These are phyloP conservation scores for Apogon hyalosoma DNA, from an alignment of 2,797 vertebrate genomes.

Conservation along the genomic window DNA sequence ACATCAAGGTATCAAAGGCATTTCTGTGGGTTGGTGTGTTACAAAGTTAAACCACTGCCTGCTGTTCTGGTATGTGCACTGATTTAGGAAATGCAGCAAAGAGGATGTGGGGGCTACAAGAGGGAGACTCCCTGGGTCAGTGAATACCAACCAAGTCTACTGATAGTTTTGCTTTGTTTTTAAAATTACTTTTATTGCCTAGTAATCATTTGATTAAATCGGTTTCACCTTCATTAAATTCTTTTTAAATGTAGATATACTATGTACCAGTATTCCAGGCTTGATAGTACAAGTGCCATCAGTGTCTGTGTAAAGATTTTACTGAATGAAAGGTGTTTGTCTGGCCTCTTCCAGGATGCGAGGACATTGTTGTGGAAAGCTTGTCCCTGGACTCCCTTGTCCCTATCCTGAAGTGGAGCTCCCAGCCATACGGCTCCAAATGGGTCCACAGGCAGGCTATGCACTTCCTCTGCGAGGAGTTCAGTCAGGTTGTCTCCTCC, in stretches of 20 bases:
- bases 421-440: conserved; percentile 97
- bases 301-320: neutral
- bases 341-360: conserved; percentile 88
- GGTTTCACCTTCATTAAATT: neutral
- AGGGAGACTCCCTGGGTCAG: conserved; percentile 58
- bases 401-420: conserved; percentile 98
- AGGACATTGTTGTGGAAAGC: conserved; percentile 98
- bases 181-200: conserved; percentile 5
- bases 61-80: conserved; percentile 83
- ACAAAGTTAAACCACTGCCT: conserved; percentile 79
- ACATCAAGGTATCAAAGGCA: conserved; percentile 82
- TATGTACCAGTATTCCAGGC: neutral
- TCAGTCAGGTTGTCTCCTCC: conserved; percentile 95
- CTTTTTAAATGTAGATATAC: neutral
- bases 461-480: conserved; percentile 99
- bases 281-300: neutral
- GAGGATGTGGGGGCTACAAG: conserved; percentile 69
- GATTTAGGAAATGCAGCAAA: conserved; percentile 73
- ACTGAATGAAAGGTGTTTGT: conserved; percentile 5
- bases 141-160: conserved; percentile 60
- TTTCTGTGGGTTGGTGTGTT: conserved; percentile 80
- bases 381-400: conserved; percentile 96
- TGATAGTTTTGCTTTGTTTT: conserved; percentile 21
- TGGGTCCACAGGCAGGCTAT: conserved; percentile 98
- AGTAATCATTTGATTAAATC: conserved; percentile 11